phyloP scores from a whole-genome alignment of 1,140 invertebrate genomes.

The Plutomurus gul region DNA sequence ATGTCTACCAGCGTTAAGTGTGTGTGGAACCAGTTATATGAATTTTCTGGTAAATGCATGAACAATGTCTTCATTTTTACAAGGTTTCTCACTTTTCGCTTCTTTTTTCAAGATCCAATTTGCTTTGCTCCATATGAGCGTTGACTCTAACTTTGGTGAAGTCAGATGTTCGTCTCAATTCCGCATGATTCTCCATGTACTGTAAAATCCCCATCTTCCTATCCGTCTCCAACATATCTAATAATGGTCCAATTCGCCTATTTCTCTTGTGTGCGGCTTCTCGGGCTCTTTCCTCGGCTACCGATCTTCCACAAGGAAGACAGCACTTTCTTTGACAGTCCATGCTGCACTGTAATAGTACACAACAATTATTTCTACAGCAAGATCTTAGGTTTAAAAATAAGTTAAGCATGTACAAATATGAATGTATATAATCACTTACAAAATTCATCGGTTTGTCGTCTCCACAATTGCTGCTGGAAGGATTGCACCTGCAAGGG shows the following conservation, averaged over 20 bases:
- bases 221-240: conserved; percentile 38
- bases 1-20: too few species aligned
- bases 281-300: neutral
- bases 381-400: too few species aligned
- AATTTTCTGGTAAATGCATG: neutral
- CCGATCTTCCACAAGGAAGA: neutral
- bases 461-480: too few species aligned
- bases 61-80: neutral
- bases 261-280: too few species aligned
- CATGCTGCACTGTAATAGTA: too few species aligned
- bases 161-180: neutral
- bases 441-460: too few species aligned
- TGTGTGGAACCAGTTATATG: neutral
- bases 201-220: conserved; percentile 6
- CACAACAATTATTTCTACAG: too few species aligned
- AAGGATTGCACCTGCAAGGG: too few species aligned
- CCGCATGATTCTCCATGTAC: conserved; percentile 37
- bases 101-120: neutral
- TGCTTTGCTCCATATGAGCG: neutral
- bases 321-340: too few species aligned
- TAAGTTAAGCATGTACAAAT: too few species aligned
- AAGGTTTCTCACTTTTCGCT: neutral
- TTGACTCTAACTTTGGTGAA: conserved; percentile 31
- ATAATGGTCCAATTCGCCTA: neutral
- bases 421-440: too few species aligned